Conservation (phyloP, 2,113 vertebrate species). For the Trematocara nigrifrons region DNA sequence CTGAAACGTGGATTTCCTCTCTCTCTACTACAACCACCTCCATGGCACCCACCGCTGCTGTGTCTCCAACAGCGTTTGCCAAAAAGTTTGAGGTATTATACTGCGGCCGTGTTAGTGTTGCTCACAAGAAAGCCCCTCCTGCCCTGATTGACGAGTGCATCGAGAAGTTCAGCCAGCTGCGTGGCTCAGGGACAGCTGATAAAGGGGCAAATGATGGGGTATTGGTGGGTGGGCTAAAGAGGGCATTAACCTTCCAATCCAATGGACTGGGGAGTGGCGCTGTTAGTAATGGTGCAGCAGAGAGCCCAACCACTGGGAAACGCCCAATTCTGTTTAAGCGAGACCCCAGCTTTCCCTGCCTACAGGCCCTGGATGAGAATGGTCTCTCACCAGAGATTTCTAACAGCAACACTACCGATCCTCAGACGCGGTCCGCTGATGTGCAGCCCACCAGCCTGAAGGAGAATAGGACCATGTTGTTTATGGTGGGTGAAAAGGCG, state of each 20-base stretch:
- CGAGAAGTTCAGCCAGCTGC: constrained; percentile 85
- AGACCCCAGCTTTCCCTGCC: constrained; percentile 79
- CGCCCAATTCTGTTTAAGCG: constrained; percentile 75
- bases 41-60: neutral
- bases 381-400: constrained; percentile 80
- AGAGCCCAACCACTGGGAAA: constrained; percentile 65
- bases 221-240: constrained; percentile 32
- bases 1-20: constrained; percentile 68
- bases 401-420: constrained; percentile 60
- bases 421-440: constrained; percentile 59
- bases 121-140: constrained; percentile 91
- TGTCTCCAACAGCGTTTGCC: constrained; percentile 83
- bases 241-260: constrained; percentile 66
- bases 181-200: constrained; percentile 24
- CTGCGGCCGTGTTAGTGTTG: constrained; percentile 89
- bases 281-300: constrained; percentile 29
- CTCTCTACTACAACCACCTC: constrained; percentile 51
- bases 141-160: constrained; percentile 97
- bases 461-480: constrained; percentile 96
- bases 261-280: constrained; percentile 9
- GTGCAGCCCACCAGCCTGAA: constrained; percentile 91
- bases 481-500: constrained; percentile 76
- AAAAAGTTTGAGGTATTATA: constrained; percentile 98
- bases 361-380: constrained; percentile 84
- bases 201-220: constrained; percentile 8